phyloP scores from a whole-genome alignment of 2,888 invertebrate genomes.

The Trachelus troglodyta region DNA sequence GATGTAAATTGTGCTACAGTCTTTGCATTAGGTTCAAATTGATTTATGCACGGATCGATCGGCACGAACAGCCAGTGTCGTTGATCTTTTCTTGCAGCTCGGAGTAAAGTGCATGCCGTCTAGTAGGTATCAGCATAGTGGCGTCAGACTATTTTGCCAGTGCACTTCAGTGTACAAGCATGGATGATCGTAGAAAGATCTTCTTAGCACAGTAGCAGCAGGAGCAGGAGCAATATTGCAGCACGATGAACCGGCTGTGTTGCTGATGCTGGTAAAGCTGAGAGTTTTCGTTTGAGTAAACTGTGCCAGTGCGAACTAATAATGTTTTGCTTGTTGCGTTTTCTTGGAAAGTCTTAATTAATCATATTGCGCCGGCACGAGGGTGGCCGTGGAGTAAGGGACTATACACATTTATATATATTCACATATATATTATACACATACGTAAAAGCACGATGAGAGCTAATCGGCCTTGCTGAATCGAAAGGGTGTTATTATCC shows the following conservation, averaged over 20 bases:
- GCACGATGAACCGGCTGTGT: background rate
- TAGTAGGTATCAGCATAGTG: background rate
- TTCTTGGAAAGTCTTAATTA: conserved; percentile 61
- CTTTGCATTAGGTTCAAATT: background rate
- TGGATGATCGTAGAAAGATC: background rate
- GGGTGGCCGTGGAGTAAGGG: background rate
- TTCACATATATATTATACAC: too few relatives aligned
- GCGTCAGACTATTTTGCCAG: conserved; percentile 2
- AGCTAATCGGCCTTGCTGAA: background rate
- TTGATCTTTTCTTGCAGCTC: background rate
- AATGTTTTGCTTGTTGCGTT: conserved; percentile 58
- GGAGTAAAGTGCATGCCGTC: background rate
- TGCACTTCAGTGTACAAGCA: background rate
- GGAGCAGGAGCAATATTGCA: background rate
- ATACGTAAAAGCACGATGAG: background rate
- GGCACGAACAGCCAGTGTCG: background rate
- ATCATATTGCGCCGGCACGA: conserved; percentile 36
- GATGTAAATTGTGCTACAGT: background rate
- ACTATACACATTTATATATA: background rate
- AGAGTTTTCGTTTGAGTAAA: conserved; percentile 38
- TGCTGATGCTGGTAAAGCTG: background rate
- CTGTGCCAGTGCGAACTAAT: conserved; percentile 57
- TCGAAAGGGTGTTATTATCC: background rate
- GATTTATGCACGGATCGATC: background rate
- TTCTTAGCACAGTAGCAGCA: background rate